Conservation (phyloP, 2,797 vertebrate genomes). For the Molossus alvarezi region DNA sequence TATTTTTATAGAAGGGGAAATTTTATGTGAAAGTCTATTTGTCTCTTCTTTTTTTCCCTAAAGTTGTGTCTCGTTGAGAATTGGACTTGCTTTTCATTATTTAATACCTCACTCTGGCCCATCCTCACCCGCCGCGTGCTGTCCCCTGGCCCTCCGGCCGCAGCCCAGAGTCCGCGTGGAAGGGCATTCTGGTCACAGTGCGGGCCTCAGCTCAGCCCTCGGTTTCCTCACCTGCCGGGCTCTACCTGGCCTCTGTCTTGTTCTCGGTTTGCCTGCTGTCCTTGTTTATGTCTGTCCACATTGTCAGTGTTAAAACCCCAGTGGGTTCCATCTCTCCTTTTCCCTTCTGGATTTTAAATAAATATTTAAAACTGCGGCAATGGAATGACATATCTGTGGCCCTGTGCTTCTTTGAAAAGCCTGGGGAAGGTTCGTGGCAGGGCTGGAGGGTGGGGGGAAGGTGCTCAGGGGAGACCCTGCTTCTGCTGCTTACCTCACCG, state of each 20-base stretch:
- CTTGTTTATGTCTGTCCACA: constrained; percentile 81
- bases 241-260: background rate
- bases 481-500: background rate
- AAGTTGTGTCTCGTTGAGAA: constrained; percentile 83
- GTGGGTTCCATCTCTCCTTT: constrained; percentile 55
- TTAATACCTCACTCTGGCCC: constrained; percentile 86
- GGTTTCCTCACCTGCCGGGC: constrained; percentile 8
- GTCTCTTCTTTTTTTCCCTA: constrained; percentile 73
- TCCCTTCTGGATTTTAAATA: constrained; percentile 93
- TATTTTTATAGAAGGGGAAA: constrained; percentile 88
- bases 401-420: constrained; percentile 64
- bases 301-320: constrained; percentile 75
- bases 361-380: constrained; percentile 95
- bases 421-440: background rate
- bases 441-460: background rate
- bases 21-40: constrained; percentile 85
- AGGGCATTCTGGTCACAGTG: background rate
- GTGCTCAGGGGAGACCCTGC: background rate
- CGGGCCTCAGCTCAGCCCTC: background rate
- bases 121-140: background rate
- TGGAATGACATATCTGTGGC: constrained; percentile 79
- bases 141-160: background rate
- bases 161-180: background rate
- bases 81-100: constrained; percentile 83
- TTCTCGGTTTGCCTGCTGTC: constrained; percentile 87